Evolutionary conservation across 2,113 vertebrate genomes (phyloP).

Genomic region (Oryzias javanicus): DNA sequence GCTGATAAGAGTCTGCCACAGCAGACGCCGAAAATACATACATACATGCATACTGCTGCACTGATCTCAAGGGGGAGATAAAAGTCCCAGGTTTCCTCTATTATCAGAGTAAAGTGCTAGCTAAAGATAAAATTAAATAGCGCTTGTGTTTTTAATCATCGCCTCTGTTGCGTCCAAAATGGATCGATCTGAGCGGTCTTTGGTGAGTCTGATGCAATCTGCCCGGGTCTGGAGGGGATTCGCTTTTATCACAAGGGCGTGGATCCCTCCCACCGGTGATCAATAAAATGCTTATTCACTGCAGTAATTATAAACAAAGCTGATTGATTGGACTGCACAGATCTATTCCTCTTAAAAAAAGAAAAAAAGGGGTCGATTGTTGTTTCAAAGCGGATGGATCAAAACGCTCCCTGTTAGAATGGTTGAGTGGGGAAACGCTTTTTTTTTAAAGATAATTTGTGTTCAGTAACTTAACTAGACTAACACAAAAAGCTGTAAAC

Average conservation of each 20-base stretch:
- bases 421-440: too few species aligned
- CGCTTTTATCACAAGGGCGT: slow-evolving; percentile 24
- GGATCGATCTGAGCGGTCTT: slow-evolving; percentile 46
- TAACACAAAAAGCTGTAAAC: too few species aligned
- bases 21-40: slow-evolving; percentile 5
- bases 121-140: slow-evolving; percentile 25
- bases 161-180: slow-evolving; percentile 23
- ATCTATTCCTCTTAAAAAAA: slow-evolving; percentile 56
- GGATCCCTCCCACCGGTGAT: slow-evolving; percentile 38
- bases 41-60: not conserved
- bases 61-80: slow-evolving; percentile 4
- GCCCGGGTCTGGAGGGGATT: slow-evolving; percentile 2
- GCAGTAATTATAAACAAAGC: slow-evolving; percentile 64
- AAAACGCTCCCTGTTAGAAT: slow-evolving; percentile 9
- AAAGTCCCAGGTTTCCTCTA: not conserved
- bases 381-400: slow-evolving; percentile 18
- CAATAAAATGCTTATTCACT: slow-evolving; percentile 61
- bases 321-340: slow-evolving; percentile 50
- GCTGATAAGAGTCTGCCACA: slow-evolving; percentile 2
- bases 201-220: slow-evolving; percentile 42
- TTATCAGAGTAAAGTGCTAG: not conserved
- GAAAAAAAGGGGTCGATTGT: slow-evolving; percentile 9
- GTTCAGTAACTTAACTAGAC: too few species aligned
- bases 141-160: slow-evolving; percentile 53
- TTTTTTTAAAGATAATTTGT: too few species aligned